Percentiles rank a stretch among this genome's conserved stretches.
phyloP scores from a whole-genome alignment of 1,140 invertebrate species.

The Apocrypta bakeri region DNA sequence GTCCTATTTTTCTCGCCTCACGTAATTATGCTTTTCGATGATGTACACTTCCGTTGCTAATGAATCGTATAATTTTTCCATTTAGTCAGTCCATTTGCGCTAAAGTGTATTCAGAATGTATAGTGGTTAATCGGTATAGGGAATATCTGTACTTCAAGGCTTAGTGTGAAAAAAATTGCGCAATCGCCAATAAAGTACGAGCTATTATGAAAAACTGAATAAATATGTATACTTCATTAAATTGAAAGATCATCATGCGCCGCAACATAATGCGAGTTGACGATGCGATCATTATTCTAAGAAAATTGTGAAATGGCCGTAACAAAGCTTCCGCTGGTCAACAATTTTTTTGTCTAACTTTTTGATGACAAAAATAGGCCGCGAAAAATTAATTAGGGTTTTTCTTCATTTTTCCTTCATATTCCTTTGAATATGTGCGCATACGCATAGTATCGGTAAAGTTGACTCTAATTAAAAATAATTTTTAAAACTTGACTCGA shows the following conservation, averaged over 20 bases:
- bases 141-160: neutral
- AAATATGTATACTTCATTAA: neutral
- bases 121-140: neutral
- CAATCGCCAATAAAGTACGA: neutral
- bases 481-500: too few species aligned
- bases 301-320: neutral
- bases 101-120: neutral
- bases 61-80: neutral
- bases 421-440: too few species aligned
- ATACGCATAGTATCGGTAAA: too few species aligned
- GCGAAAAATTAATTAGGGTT: too few species aligned
- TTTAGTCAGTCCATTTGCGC: neutral
- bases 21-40: neutral
- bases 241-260: neutral
- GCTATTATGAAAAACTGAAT: neutral
- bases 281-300: neutral
- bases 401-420: too few species aligned
- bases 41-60: neutral
- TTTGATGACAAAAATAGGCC: too few species aligned
- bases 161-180: neutral
- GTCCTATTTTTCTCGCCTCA: neutral
- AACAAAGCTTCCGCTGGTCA: too few species aligned
- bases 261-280: too few species aligned
- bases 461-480: too few species aligned
- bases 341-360: too few species aligned